Base-by-base conservation (phyloP, 1,140 invertebrate genomes). In the Drosophila pectinifera region DNA sequence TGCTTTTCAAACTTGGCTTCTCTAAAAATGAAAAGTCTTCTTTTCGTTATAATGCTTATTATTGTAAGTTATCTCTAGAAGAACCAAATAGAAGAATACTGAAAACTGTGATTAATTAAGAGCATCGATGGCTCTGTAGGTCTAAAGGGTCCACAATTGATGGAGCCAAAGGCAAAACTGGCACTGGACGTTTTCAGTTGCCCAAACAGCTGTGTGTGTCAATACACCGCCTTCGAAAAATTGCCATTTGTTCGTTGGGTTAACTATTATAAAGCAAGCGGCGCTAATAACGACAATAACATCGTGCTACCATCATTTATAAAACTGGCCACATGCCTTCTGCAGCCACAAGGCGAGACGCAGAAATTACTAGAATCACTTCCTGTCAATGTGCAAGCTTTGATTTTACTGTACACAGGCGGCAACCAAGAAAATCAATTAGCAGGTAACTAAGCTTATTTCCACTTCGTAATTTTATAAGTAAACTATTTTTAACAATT, bases 271-370 rank as follows among this genome's bases (percentile, higher is more conserved):
- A 22, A 22, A 73, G 67, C 76, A 48, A 58, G 24, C 13, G 31
- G 14, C 14, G 31, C 13, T 36, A 81, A 28, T 16, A 20, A 53
- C 42, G n/a, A 73, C n/a, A 65, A 84, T 38, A 78, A 91, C 1
- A 73, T 61, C 14, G 57, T 91, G 28, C 72, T 90, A n/a, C 84
- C 92, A 55, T 62, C 83, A 16, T 86, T 94, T 22, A 78, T 95
- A 4, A 93, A 93, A 78, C 93, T 94, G 20, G 94, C 93, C 26
- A 95, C 93, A 3, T 95, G 95, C 54, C 92, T 95, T 24, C 75
- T 95, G 20, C 93, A 93, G 83, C 90, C 92, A 0, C 92, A 93
- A 74, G 91, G 70, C 1, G 80, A 93, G 36, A 91, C 93, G 3
- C 64, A 92, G 20, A 80, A 93, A 38, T 79, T 94, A 24, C 74